Evolutionary conservation across 2,797 vertebrate genomes (phyloP), one percentile per base, ranked within the genome.

Genomic region (Arrhamphus sclerolepis): DNA sequence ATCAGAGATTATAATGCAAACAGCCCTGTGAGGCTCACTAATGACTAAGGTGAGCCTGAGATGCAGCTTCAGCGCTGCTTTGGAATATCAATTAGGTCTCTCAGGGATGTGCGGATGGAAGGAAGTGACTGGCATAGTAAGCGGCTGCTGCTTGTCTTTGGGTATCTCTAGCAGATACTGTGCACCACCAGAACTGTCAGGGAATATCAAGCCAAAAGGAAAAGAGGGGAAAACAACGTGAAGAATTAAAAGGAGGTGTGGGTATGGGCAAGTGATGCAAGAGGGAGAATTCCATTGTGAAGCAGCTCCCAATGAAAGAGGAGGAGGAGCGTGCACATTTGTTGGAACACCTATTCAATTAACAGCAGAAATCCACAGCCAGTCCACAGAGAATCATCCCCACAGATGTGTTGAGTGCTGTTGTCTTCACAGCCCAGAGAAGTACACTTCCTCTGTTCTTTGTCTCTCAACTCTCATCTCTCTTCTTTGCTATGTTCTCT

Each of bases 81-180:
- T 72, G 66, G 88, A 92, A 93, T 92, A 89, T 87, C 87, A 91
- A 92, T 90, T 83, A 89, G 77, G 84, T 85, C 77, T 87, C 83
- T 72, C 67, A 80, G 88, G 86, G 84, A 88, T 67, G 43, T 56
- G 59, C 62, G 70, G 82, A 78, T 75, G 62, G 81, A 77, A 75
- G 75, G 66, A 80, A 87, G 88, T 86, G 89, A 90, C 83, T 87
- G 81, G 89, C 86, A 90, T 90, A 83, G 72, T 68, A 90, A 91
- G 77, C 29, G 19, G 48, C 60, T 71, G 19, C 28, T 19, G 48
- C 73, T 80, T 47, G 66, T 85, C 84, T 80, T 58, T 75, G 77
- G 84, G 71, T 77, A 85, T 67, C 59, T 72, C 49, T 2, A 54
- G 64, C 66, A 69, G 70, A 71, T 17, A 3, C 62, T 64, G 56